Base-by-base conservation (phyloP, 92 coral and sea anemone genomes). In the Zoanthus gigantus region DNA sequence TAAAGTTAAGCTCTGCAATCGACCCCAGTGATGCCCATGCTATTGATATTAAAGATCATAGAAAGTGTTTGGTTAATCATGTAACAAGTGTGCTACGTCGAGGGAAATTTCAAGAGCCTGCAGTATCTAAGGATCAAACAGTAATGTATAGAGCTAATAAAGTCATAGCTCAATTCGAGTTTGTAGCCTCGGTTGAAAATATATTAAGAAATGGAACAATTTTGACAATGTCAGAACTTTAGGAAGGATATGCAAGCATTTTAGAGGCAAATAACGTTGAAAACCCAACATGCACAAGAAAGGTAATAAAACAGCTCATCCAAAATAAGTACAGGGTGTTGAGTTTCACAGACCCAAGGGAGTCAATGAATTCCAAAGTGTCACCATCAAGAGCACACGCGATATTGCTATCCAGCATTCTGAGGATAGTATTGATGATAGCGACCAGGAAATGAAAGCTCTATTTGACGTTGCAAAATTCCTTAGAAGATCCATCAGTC, bases 361-460 rank as follows among this genome's bases (percentile, higher is more conserved):
- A 16, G 94, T 89, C 11, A 94, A 91, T 69, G 94, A 94, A 74
- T 81, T 94, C n/a, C 93, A 91, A 57, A 79, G 88, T 57, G 87
- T 93, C 15, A 94, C 80, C 32, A 84, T 87, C 47, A 91, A 94
- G 77, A 77, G 75, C 30, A 91, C 94, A n/a, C 68, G 97, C 79
- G 93, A 94, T 88, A 84, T 18, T 12, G 94, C 94, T 45, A 68
- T 90, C 11, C 88, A 92, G 61, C 61, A 54, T 14, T 67, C 46
- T 81, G 61, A 56, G 61, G 61, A 56, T 56, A 56, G 61, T 56
- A 56, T 56, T 56, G 61, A 56, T 10, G 61, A 56, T 56, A 11
- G 61, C 61, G 61, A 56, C 61, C 61, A 56, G 61, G 61, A 56
- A 54, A 86, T 94, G 88, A 92, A 87, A 80, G 88, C 83, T 6